Percentiles rank a stretch among this genome's conserved stretches.
Conservation (phyloP, 2,888 invertebrate genomes). For the Parnassius orleans region DNA sequence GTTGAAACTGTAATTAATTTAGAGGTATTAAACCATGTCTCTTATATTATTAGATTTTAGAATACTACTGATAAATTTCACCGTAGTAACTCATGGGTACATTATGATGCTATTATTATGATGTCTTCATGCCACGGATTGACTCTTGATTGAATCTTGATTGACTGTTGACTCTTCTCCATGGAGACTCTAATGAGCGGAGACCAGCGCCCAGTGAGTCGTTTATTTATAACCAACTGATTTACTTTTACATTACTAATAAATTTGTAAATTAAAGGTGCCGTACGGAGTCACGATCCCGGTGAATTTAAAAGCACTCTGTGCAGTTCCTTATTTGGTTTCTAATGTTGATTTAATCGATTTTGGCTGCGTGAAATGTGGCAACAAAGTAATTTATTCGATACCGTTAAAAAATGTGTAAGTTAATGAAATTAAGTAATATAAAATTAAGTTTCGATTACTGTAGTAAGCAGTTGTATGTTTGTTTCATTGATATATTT, state of each 20-base stretch:
- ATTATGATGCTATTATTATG: too few relatives aligned
- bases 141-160: too few relatives aligned
- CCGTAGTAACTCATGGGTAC: too few relatives aligned
- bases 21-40: conserved; percentile 53
- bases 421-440: conserved; percentile 38
- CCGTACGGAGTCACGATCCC: conserved; percentile 82
- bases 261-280: conserved; percentile 55
- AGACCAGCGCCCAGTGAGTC: too few relatives aligned
- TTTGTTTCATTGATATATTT: background rate
- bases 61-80: too few relatives aligned
- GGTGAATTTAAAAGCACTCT: conserved; percentile 76
- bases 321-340: conserved; percentile 79
- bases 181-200: too few relatives aligned
- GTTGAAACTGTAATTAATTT: conserved; percentile 68
- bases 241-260: conserved; percentile 2
- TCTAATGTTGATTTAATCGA: conserved; percentile 66
- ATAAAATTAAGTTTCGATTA: background rate
- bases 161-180: too few relatives aligned
- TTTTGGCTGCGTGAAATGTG: conserved; percentile 81
- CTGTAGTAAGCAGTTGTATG: conserved; percentile 3
- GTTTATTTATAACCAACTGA: too few relatives aligned
- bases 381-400: conserved; percentile 77
- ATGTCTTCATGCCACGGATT: too few relatives aligned
- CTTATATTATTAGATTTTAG: too few relatives aligned
- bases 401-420: conserved; percentile 82